Conservation (phyloP, 2,113 vertebrate species). For the Bubo bubo region DNA sequence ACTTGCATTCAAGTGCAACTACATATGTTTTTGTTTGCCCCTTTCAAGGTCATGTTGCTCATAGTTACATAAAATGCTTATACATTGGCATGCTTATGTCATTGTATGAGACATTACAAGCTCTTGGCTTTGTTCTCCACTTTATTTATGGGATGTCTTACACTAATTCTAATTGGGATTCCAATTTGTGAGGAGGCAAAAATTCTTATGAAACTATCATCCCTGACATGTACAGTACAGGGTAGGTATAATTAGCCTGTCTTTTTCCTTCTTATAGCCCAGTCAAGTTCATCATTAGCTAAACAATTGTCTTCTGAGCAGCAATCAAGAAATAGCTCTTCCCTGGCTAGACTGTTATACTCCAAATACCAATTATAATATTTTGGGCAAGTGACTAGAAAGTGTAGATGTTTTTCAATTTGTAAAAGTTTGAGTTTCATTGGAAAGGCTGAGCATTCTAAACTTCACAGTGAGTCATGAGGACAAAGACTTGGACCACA, state of each 20-base stretch:
- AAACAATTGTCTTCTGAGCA: not conserved
- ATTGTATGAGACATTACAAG: not conserved
- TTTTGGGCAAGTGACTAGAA: not conserved
- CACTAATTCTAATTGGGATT: not conserved
- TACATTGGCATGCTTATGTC: not conserved
- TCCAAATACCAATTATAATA: not conserved
- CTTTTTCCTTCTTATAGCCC: not conserved
- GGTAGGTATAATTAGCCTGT: not conserved
- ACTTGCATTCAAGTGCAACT: not conserved
- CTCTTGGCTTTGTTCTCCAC: not conserved
- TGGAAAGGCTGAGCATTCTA: not conserved
- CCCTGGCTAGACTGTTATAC: not conserved
- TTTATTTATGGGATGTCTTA: not conserved
- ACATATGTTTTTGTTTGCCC: fast-evolving
- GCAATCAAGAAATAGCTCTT: not conserved
- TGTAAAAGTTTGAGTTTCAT: not conserved
- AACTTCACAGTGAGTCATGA: not conserved
- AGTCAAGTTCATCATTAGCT: not conserved
- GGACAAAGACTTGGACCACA: not conserved
- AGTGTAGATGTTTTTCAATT: not conserved
- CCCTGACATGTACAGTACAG: not conserved
- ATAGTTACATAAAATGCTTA: not conserved
- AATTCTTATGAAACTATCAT: not conserved
- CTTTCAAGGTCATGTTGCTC: not conserved
- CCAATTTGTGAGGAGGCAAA: not conserved